Evolutionary conservation across 2,113 vertebrate species (phyloP).

Genomic region (Bufo gargarizans): DNA sequence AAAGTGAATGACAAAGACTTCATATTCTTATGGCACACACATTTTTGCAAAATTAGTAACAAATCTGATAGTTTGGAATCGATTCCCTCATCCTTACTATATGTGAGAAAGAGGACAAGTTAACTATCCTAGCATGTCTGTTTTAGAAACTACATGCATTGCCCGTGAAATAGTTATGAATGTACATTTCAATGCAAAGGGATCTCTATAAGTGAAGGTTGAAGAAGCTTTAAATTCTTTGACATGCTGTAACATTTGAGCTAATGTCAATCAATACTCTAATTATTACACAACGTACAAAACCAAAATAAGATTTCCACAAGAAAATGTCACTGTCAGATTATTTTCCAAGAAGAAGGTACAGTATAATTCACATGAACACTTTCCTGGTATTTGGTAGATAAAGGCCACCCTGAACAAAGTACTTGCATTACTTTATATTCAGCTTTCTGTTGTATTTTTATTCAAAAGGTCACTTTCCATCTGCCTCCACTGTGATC

Average conservation of each 20-base stretch:
- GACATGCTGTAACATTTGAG: neutral
- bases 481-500: conserved; percentile 23
- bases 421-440: neutral
- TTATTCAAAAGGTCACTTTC: conserved; percentile 35
- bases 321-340: conserved; percentile 4
- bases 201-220: conserved; percentile 9
- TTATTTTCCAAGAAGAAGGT: neutral
- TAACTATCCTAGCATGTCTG: no score
- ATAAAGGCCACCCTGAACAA: neutral
- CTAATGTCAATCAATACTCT: conserved; percentile 14
- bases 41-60: no score
- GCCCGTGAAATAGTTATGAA: neutral
- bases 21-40: no score
- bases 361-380: neutral
- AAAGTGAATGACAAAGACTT: no score
- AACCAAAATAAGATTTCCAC: neutral
- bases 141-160: no score
- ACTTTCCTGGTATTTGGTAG: neutral
- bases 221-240: neutral
- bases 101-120: no score
- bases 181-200: neutral
- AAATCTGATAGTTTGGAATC: no score
- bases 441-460: conserved; percentile 19
- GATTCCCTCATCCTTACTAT: no score
- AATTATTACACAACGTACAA: conserved; percentile 14